Evolutionary conservation across 2,888 invertebrate genomes (phyloP).

Genomic region (Tenthredo mesomela): DNA sequence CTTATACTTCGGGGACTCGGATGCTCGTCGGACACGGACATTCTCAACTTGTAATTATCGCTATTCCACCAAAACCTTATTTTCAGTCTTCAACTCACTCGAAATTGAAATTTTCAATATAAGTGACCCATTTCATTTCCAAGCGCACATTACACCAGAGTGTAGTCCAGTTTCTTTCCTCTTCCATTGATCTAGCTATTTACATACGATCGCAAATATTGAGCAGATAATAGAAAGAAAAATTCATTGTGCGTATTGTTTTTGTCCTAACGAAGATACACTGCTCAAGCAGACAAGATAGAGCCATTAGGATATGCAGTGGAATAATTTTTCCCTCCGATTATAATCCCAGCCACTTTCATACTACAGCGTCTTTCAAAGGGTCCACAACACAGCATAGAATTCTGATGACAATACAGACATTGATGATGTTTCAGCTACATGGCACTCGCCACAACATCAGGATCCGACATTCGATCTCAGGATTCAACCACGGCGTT

Average conservation of each 20-base stretch:
- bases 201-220: slow-evolving; percentile 8
- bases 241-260: background rate
- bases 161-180: background rate
- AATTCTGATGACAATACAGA: background rate
- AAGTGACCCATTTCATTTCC: background rate
- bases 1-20: slow-evolving; percentile 60
- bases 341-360: background rate
- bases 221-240: background rate
- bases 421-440: slow-evolving; percentile 35
- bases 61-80: background rate
- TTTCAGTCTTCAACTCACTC: background rate
- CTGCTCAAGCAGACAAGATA: background rate
- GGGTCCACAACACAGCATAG: background rate
- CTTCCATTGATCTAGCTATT: background rate
- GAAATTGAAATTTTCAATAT: background rate
- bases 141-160: background rate
- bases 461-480: slow-evolving; percentile 39
- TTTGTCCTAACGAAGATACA: background rate
- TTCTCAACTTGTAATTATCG: slow-evolving; percentile 52
- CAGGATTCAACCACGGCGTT: slow-evolving; percentile 50
- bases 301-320: background rate
- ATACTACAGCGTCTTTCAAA: background rate
- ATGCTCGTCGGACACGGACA: slow-evolving; percentile 58
- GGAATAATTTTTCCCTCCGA: background rate
- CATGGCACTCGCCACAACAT: slow-evolving; percentile 44